phyloP scores from a whole-genome alignment of 2,113 vertebrate genomes.

The Hystrix cristata region DNA sequence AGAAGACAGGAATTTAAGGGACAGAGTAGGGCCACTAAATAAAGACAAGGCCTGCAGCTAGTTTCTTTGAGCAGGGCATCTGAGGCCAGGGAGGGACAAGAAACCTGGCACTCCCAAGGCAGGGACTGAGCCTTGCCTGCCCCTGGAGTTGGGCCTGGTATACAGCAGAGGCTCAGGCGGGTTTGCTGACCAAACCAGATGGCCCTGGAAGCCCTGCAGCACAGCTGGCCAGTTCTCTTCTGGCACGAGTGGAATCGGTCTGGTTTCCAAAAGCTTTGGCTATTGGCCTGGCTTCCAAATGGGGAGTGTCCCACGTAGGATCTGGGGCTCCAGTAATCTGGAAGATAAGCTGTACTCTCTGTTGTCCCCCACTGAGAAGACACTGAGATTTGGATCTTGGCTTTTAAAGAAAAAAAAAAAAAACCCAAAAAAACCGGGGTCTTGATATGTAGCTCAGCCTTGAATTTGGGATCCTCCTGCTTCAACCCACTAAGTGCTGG shows the following conservation, averaged over 20 bases:
- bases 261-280: background rate
- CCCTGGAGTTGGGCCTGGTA: background rate
- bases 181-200: background rate
- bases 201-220: background rate
- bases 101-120: background rate
- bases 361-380: background rate
- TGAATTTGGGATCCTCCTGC: background rate
- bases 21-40: background rate
- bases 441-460: background rate
- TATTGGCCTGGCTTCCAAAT: background rate
- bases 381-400: background rate
- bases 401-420: background rate
- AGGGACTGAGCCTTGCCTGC: background rate
- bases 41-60: background rate
- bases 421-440: too few species aligned
- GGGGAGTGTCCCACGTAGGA: background rate
- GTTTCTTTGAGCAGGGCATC: background rate
- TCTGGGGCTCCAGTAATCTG: background rate
- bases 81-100: background rate
- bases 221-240: slow-evolving; percentile 24
- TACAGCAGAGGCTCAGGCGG: background rate
- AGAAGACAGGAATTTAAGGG: background rate
- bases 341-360: background rate
- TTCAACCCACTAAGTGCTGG: background rate
- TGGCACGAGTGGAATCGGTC: background rate